Evolutionary conservation across 1,140 invertebrate genomes (phyloP), one percentile per base, ranked within the genome.

Genomic region (Propsilocerus akamusi): DNA sequence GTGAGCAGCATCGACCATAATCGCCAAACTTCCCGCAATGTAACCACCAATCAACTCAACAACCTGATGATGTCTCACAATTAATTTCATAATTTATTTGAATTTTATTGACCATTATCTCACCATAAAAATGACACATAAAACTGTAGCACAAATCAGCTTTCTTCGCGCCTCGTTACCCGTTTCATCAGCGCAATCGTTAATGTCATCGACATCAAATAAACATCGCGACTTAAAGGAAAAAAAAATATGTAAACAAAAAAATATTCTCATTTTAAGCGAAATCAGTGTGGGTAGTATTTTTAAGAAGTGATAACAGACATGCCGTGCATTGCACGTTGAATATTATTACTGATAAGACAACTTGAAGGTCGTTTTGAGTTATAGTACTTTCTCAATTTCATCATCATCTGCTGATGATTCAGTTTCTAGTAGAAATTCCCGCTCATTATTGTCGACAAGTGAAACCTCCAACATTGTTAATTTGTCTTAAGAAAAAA

Each of bases 1-100:
- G 70, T 90, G 86, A 25, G 85, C 85, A 24, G 85, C 84, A 68
- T 90, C 86, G 20, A 81, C 79, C 75, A 87, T 82, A 55, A 88
- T 78, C 8, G 86, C 84, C 51, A 89, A 67, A 66, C 83, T 87
- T 58, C 80, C 78, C 14, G 86, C 83, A 25, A 87, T 60, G 61
- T 83, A 78, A 2, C 86, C 86, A 53, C 86, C 86, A 37, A 81
- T 65, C 54, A 80, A 64, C 69, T 81, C 78, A 55, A 75, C 72
- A 54, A 79, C 63, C 78, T 81, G 57, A n/a, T n/a, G n/a, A n/a
- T n/a, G n/a, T n/a, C n/a, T n/a, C n/a, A n/a, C n/a, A n/a, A n/a
- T n/a, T n/a, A n/a, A n/a, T n/a, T n/a, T n/a, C n/a, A n/a, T n/a
- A n/a, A n/a, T n/a, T n/a, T n/a, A n/a, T n/a, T n/a, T n/a, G n/a